phyloP scores from a whole-genome alignment of 2,797 vertebrate genomes.

The Ptychadena robeensis region DNA sequence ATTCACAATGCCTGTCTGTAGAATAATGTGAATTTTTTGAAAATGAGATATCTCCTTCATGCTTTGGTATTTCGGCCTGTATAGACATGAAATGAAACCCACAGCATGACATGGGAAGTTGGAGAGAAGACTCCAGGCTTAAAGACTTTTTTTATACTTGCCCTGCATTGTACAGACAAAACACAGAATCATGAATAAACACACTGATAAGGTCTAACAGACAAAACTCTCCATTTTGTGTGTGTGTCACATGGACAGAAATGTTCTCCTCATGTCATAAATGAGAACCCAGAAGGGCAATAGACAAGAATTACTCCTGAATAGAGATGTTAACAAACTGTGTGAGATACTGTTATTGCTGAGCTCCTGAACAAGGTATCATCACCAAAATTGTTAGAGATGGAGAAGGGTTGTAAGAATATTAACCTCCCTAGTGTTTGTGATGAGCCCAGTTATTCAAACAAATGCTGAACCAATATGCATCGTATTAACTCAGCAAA shows the following conservation, averaged over 20 bases:
- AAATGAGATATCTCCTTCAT: constrained; percentile 7
- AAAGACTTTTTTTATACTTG: neutral
- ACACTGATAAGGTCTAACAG: neutral
- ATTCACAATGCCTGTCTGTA: neutral
- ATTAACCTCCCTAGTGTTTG: no score
- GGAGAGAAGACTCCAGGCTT: neutral
- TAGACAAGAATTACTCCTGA: no score
- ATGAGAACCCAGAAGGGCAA: no score
- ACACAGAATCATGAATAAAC: neutral
- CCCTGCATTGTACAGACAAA: neutral
- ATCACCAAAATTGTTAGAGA: no score
- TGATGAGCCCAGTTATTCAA: no score
- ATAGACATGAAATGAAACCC: neutral
- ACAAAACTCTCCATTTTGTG: neutral
- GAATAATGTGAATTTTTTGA: neutral
- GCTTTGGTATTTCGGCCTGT: constrained; percentile 8
- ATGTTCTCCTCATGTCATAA: no score
- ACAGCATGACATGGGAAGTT: neutral
- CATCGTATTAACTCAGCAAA: no score
- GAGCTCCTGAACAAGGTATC: no score
- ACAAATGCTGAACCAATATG: no score
- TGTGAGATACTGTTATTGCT: no score
- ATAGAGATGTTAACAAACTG: no score
- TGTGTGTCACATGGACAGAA: neutral
- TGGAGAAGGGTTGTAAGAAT: no score